These are phyloP conservation scores for Drosophila saltans DNA, from an alignment of 1,140 invertebrate species.

Conservation along the genomic window DNA sequence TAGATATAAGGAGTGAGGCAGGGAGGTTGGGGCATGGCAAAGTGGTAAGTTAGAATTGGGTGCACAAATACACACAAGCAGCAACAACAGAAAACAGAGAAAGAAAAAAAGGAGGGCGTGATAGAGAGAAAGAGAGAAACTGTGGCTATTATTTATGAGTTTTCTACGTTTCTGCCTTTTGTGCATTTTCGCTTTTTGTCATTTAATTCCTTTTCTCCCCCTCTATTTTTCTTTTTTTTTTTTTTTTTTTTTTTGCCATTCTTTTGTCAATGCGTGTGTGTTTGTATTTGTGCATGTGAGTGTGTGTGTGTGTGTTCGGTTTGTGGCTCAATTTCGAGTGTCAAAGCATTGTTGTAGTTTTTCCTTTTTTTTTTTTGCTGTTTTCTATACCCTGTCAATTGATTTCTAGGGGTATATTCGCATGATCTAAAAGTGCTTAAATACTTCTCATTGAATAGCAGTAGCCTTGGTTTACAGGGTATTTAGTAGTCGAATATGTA, in stretches of 20 bases:
- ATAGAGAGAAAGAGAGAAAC: background rate
- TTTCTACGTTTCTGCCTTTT: slow-evolving; percentile 73
- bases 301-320: slow-evolving; percentile 24
- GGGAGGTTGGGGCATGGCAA: background rate
- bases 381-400: background rate
- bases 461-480: no score
- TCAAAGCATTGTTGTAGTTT: slow-evolving; percentile 53
- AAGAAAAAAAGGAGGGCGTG: background rate
- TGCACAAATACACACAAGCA: slow-evolving; percentile 18
- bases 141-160: slow-evolving; percentile 72
- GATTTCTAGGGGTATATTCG: no score
- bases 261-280: background rate
- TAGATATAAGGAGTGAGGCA: no score
- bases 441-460: no score
- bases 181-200: slow-evolving; percentile 71
- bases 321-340: slow-evolving; percentile 76
- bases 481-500: no score
- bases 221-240: background rate
- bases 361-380: slow-evolving; percentile 27
- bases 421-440: no score
- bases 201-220: slow-evolving; percentile 54
- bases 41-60: slow-evolving; percentile 40
- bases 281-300: slow-evolving; percentile 1
- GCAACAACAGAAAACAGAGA: background rate
- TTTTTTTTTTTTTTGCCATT: slow-evolving; percentile 1